Percentiles rank a stretch among this genome's conserved stretches.
Evolutionary conservation across 1,140 invertebrate genomes (phyloP).

Genomic region (Tenebrio molitor): DNA sequence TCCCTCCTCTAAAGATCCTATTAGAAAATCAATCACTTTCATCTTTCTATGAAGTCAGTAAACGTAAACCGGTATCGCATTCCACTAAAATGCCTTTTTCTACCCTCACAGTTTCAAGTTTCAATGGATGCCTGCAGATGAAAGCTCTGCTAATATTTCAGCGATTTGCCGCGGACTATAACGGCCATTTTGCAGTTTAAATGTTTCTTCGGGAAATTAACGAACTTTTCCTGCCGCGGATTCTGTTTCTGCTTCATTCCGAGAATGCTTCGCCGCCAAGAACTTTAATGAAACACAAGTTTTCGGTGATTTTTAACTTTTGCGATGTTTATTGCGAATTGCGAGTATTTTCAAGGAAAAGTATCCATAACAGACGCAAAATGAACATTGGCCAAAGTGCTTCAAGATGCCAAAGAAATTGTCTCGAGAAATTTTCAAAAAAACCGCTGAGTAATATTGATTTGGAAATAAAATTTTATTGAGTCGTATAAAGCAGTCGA

Average conservation of each 20-base stretch:
- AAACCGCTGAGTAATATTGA: background rate
- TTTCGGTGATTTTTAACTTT: too few species aligned
- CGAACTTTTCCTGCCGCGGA: conserved; percentile 23
- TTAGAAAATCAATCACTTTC: conserved; percentile 49
- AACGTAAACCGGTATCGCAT: conserved; percentile 47
- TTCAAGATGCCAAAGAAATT: too few species aligned
- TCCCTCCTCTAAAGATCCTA: conserved; percentile 27
- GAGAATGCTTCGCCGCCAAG: background rate
- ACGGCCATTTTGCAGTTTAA: conserved; percentile 29
- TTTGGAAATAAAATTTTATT: conserved; percentile 20
- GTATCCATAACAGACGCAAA: background rate
- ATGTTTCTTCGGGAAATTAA: conserved; percentile 33
- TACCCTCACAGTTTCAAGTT: conserved; percentile 52
- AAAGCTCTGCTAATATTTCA: conserved; percentile 53
- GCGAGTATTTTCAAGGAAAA: too few species aligned
- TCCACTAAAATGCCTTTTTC: conserved; percentile 48
- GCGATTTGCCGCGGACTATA: conserved; percentile 51
- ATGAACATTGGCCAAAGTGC: too few species aligned
- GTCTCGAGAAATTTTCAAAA: background rate
- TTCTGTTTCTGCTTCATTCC: too few species aligned
- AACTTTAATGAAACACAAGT: background rate
- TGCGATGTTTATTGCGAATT: background rate
- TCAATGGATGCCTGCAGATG: conserved; percentile 53
- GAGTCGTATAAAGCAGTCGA: conserved; percentile 24
- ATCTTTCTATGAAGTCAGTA: conserved; percentile 50